Conservation (phyloP, 1,140 invertebrate species). For the Ostrea denselamellosa region DNA sequence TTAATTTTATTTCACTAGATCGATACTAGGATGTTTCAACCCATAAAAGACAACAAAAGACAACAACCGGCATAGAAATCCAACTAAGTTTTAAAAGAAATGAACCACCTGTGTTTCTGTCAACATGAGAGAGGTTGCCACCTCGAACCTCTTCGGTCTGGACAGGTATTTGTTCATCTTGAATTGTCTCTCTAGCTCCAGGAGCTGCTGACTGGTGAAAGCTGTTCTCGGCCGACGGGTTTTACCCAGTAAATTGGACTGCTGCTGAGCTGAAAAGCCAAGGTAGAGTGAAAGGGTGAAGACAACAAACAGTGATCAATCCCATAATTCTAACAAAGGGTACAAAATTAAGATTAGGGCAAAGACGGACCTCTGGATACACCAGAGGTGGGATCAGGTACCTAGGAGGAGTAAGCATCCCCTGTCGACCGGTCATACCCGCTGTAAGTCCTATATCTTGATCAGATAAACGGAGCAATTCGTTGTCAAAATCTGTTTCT, state of each 20-base stretch:
- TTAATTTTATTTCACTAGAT: neutral
- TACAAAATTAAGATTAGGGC: neutral
- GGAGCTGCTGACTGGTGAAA: constrained; percentile 97
- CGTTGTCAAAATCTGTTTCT: too few species aligned
- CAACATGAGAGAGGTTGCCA: constrained; percentile 97
- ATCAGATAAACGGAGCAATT: too few species aligned
- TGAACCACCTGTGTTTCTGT: constrained; percentile 95
- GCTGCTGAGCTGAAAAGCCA: constrained; percentile 69
- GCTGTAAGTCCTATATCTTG: too few species aligned
- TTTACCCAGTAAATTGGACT: constrained; percentile 84
- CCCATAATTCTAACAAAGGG: neutral
- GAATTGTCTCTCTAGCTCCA: constrained; percentile 99
- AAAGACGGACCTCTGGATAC: neutral
- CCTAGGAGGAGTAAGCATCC: neutral
- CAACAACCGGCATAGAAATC: neutral
- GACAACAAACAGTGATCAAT: neutral
- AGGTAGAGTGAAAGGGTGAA: too few species aligned
- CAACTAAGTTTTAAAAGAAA: neutral
- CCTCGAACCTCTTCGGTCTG: constrained; percentile 98
- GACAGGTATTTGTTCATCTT: constrained; percentile 99
- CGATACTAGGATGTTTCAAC: neutral
- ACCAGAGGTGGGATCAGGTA: neutral
- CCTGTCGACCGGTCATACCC: too few species aligned
- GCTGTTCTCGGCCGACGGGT: constrained; percentile 96
- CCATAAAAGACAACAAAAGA: neutral